Evolutionary conservation across 1,140 invertebrate genomes (phyloP), one percentile per base, ranked within the genome.

Genomic region (Brachionus asplanchnoidis): DNA sequence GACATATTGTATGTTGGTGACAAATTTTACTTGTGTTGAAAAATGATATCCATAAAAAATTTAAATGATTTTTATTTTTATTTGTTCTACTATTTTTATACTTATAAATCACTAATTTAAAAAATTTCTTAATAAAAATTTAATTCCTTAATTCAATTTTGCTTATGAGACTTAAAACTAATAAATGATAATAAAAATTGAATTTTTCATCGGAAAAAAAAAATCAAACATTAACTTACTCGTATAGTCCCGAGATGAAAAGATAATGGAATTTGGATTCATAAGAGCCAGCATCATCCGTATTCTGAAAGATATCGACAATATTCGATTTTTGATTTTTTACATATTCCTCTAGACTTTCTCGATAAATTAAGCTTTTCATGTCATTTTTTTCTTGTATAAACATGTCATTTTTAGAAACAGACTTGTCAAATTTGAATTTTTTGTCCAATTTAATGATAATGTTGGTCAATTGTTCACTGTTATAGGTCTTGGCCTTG

Each of bases 401-500:
- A 20, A 68, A 82, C 50, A 11, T 17, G 14, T 82, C 32, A 65
- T 11, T 65, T 26, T 65, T 65, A 9, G 53, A 26, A 9, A 40
- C 40, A 3, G 53, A 40, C 6, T 68, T 80, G n/a, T 68, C 79
- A 65, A 60, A 65, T 44, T 42, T 82, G 60, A 77, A 77, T 14
- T 46, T 50, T 26, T 77, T 77, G 23, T 77, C 73, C 40, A 77
- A 6, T 26, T 50, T 77, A 26, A 26, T 77, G 32, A 50, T 50
- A 11, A 77, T 77, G 14, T 50, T 44, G 46, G 73, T 77, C 20
- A 82, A 65, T 46, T 82, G 79, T 42, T 82, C 79, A 17, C 79
- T 82, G 12, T 42, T 82, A 11, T 65, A 82, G 36, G 32, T 68
- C 8, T 82, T 82, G 6, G 79, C 20, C 20, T 82, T 82, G 32